These are phyloP conservation scores for Acanthacorydalis orientalis DNA, from an alignment of 2,888 invertebrate species.

Conservation along the genomic window DNA sequence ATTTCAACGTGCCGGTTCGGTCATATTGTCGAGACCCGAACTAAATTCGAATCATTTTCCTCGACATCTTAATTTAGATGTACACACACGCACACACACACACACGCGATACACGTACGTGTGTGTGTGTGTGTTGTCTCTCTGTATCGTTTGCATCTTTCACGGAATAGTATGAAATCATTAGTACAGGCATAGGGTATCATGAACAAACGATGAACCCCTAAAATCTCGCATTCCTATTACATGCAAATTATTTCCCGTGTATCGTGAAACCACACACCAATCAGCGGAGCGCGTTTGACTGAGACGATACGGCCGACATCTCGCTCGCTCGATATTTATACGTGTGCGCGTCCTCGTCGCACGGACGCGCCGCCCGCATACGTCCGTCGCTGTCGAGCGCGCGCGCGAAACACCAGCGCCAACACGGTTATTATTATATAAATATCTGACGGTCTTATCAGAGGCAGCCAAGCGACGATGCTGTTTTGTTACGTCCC, in stretches of 20 bases:
- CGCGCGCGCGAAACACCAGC: not conserved
- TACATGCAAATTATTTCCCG: not conserved
- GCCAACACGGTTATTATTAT: slow-evolving; percentile 2
- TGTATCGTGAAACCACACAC: not conserved
- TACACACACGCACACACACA: not conserved
- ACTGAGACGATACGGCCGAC: not conserved
- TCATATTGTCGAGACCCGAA: not conserved
- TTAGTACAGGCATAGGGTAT: no score
- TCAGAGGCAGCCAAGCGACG: slow-evolving; percentile 11
- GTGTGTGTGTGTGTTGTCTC: no score
- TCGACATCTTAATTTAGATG: not conserved
- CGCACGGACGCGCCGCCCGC: not conserved
- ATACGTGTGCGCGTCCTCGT: not conserved
- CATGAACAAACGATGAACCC: not conserved
- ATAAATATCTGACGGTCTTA: slow-evolving; percentile 7
- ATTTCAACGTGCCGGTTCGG: not conserved
- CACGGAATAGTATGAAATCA: no score
- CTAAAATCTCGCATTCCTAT: not conserved
- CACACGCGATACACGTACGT: not conserved
- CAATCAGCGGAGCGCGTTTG: not conserved
- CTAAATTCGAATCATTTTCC: not conserved
- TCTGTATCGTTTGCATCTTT: no score
- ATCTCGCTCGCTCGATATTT: not conserved
- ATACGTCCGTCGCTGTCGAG: not conserved
- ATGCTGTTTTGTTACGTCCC: slow-evolving; percentile 30